Conservation (phyloP, 2,888 invertebrate species). For the Leptogaster cylindrica region DNA sequence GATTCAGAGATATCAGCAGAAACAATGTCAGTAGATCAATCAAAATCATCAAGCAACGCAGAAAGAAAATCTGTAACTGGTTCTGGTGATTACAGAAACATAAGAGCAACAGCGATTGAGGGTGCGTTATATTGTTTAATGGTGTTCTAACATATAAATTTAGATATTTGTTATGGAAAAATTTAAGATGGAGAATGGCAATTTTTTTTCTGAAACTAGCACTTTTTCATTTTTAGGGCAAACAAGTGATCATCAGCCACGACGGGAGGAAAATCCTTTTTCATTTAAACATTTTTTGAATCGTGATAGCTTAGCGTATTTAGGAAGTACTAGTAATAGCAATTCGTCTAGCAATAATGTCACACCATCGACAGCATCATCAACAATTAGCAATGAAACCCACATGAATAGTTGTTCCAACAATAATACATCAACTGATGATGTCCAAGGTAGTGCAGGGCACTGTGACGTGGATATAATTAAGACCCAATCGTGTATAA, state of each 20-base stretch:
- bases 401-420: background rate
- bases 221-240: constrained; percentile 9
- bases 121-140: background rate
- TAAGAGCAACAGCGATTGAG: constrained; percentile 8
- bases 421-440: background rate
- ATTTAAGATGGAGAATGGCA: background rate
- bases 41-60: background rate
- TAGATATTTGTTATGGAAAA: background rate
- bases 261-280: constrained; percentile 75
- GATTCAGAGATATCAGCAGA: constrained; percentile 17
- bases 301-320: constrained; percentile 62
- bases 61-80: background rate
- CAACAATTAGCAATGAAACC: constrained; percentile 36
- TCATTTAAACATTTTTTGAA: constrained; percentile 86
- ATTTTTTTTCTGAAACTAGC: background rate
- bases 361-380: constrained; percentile 43
- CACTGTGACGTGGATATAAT: too few species aligned
- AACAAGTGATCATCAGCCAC: constrained; percentile 43
- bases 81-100: constrained; percentile 22
- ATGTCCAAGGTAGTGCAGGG: too few species aligned
- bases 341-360: constrained; percentile 15
- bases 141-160: too few species aligned
- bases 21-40: constrained; percentile 1
- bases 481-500: too few species aligned
- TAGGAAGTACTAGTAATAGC: constrained; percentile 36